Conservation (phyloP, 2,113 vertebrate genomes). For the Tychaedon coryphoeus region DNA sequence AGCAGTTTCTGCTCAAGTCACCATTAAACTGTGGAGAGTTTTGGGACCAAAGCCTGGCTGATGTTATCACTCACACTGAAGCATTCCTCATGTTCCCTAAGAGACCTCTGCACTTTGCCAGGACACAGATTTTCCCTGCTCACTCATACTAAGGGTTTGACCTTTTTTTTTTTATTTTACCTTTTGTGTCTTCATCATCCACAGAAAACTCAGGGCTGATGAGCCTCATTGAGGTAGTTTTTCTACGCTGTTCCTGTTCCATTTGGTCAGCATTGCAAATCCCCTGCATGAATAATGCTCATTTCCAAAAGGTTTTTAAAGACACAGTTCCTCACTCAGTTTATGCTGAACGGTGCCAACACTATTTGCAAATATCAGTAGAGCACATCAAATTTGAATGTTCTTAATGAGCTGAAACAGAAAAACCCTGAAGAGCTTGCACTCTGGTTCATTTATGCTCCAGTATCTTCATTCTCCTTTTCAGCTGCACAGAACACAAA, state of each 20-base stretch:
- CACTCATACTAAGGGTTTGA: neutral
- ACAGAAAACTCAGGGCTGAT: neutral
- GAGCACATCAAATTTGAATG: neutral
- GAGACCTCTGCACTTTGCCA: fast-evolving
- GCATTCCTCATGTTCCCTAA: fast-evolving
- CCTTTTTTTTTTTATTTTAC: neutral
- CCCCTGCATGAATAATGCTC: neutral
- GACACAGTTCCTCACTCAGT: neutral
- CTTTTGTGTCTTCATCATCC: neutral
- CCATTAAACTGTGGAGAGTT: neutral
- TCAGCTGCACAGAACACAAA: neutral
- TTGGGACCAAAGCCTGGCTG: neutral
- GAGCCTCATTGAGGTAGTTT: neutral
- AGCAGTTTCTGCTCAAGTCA: neutral
- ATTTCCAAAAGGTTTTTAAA: neutral
- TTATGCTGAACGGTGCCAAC: neutral
- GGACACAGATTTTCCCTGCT: neutral
- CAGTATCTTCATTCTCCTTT: neutral
- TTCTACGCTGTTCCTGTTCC: neutral
- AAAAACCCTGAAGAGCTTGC: neutral
- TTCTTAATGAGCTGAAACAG: neutral
- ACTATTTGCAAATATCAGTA: neutral
- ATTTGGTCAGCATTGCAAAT: neutral
- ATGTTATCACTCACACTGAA: neutral
- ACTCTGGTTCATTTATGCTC: neutral